Conservation (phyloP, 2,888 invertebrate species). For the Latrodectus elegans region DNA sequence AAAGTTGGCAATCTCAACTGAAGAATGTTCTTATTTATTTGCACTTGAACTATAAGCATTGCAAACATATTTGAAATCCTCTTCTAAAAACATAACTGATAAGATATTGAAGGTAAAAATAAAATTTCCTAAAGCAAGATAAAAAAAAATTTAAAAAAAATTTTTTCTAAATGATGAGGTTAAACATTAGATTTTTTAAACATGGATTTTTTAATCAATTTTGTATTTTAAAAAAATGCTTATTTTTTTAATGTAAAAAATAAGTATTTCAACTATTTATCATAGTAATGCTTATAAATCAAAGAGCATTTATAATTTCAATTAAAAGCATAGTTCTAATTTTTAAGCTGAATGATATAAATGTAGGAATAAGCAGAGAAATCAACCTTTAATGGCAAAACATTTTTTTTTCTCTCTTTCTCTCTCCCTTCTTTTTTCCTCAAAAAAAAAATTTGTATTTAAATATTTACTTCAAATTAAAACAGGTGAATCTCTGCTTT, state of each 20-base stretch:
- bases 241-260: neutral
- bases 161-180: neutral
- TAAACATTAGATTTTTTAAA: neutral
- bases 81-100: neutral
- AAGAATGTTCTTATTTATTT: slow-evolving; percentile 51
- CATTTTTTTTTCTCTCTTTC: too few relatives aligned
- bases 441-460: too few relatives aligned
- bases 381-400: too few relatives aligned
- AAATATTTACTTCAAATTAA: too few relatives aligned
- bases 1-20: slow-evolving; percentile 50
- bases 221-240: neutral
- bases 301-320: too few relatives aligned
- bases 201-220: neutral
- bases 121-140: neutral
- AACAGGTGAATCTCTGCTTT: neutral
- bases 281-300: too few relatives aligned
- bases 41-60: slow-evolving; percentile 22
- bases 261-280: neutral
- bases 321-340: too few relatives aligned
- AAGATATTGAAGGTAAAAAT: neutral
- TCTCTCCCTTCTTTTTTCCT: too few relatives aligned
- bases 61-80: neutral
- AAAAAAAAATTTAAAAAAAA: neutral
- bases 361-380: too few relatives aligned
- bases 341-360: too few relatives aligned